Percentiles rank a stretch among this genome's conserved stretches.
These are phyloP conservation scores for Agrotis segetum DNA, from an alignment of 2,888 invertebrate species.

Conservation along the genomic window DNA sequence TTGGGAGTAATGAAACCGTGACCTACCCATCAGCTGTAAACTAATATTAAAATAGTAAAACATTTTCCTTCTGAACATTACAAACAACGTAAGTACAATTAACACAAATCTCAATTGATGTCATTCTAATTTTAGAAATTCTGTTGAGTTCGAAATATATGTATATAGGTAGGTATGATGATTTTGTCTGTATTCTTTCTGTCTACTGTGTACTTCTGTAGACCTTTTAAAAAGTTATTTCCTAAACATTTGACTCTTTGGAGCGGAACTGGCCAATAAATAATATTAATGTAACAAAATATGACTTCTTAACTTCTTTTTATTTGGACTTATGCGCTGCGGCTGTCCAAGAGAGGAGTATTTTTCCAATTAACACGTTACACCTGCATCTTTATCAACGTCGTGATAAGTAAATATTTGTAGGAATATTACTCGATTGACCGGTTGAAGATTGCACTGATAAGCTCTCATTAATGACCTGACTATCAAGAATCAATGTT, in stretches of 20 bases:
- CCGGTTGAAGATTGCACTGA: neutral
- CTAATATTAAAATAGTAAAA: conserved; percentile 43
- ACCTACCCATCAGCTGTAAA: conserved; percentile 44
- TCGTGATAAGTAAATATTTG: neutral
- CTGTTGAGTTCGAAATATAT: conserved; percentile 22
- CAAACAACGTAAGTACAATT: conserved; percentile 12
- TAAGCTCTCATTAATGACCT: neutral
- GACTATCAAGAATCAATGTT: neutral
- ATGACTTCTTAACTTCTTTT: too few species aligned
- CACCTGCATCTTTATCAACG: too few species aligned
- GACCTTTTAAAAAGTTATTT: too few species aligned
- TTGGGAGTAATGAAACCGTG: conserved; percentile 57
- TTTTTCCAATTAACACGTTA: too few species aligned
- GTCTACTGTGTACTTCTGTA: conserved; percentile 14
- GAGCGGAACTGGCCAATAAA: too few species aligned
- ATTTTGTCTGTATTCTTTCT: conserved; percentile 4
- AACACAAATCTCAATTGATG: neutral
- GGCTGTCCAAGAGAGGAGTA: too few species aligned
- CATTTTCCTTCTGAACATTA: conserved; percentile 7
- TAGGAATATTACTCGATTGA: neutral
- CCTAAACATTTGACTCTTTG: too few species aligned
- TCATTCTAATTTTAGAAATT: conserved; percentile 21
- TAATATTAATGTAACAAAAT: too few species aligned
- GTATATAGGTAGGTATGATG: conserved; percentile 6
- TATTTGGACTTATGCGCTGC: conserved; percentile 35